Base-by-base conservation (phyloP, 2,888 invertebrate genomes). In the Habrosyne pyritoides region DNA sequence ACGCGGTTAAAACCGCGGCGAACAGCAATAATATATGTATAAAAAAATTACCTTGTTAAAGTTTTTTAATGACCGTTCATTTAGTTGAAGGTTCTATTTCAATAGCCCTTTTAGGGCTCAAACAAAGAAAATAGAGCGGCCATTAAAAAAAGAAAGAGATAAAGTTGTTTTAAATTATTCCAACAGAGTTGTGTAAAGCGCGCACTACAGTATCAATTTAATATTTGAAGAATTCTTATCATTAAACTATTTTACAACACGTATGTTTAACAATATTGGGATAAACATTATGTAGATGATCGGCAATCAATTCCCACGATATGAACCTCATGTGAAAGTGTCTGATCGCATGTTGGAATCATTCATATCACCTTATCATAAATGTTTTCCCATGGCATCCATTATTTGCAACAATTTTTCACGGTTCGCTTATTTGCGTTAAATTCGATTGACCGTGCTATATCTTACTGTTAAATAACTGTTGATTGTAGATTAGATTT, bases 261-360 rank as follows among this genome's bases (percentile, higher is more conserved):
- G 46, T 26, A 47, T 48, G 36, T 54, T 55, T 55, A n/a, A 52
- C 55, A 50, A 47, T 42, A 48, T 24, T 54, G 53, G 56, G 56
- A 56, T 59, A 56, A 55, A 53, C 49, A 42, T 76, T 71, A 77
- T 80, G 67, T 79, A 77, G 76, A 83, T 82, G 74, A 80, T 68
- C 73, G 70, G 53, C 55, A 71, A 72, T 73, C 62, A 69, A 71
- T 89, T 89, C 89, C 87, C 89, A 89, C 88, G 87, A 72, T 75
- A 69, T 59, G 73, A 69, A 67, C 74, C 67, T 82, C 72, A 75
- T 82, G 82, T 82, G 84, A 87, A 86, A 86, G 83, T 71, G 77
- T 78, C 73, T 71, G 77, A 79, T 83, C 77, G 84, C 81, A 72
- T 78, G 77, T 74, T 58, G 66, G 66, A 83, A 79, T 77, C 67